Evolutionary conservation across 2,797 vertebrate species (phyloP), one percentile per base, ranked within the genome.

Genomic region (Brachyalestes nurse): DNA sequence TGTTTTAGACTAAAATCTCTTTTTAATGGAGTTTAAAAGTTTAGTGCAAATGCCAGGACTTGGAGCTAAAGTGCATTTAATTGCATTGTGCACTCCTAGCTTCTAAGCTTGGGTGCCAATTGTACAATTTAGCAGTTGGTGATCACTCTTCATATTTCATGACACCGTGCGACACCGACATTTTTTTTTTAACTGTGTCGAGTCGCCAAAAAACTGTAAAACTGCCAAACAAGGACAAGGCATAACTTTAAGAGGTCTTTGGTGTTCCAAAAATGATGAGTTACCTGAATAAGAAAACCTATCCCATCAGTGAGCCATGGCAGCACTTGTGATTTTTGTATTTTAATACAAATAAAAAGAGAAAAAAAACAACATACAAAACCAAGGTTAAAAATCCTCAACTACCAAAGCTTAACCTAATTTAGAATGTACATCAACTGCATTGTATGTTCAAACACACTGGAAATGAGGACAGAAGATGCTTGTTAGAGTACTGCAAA

Each of bases 1-100:
- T 88, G 89, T 92, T 91, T 89, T 90, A 84, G 90, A 86, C 87
- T 91, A 88, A 94, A 94, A 94, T 92, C 91, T 89, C 90, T 90
- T 93, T 94, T 93, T 93, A 94, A 94, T 94, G 83, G 91, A 92
- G 91, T 94, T 94, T 93, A 89, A 83, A 91, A 92, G 91, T 94
- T 93, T 93, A 89, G 90, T 89, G 88, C 91, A 93, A 94, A 95
- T 94, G 93, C 93, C 93, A 94, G 91, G 91, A 92, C 89, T 91
- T 85, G 69, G 78, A 93, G 92, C 91, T 90, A 91, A 93, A 94
- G 90, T 90, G 90, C 89, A 87, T 92, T 94, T 94, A 94, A 94
- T 93, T 91, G 92, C 93, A 93, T 93, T 94, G 90, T 90, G 91
- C 91, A 89, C 90, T 92, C 88, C 90, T 93, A 90, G 93, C 94